Conservation (phyloP, 2,888 invertebrate species). For the Drosophila suboccidentalis region DNA sequence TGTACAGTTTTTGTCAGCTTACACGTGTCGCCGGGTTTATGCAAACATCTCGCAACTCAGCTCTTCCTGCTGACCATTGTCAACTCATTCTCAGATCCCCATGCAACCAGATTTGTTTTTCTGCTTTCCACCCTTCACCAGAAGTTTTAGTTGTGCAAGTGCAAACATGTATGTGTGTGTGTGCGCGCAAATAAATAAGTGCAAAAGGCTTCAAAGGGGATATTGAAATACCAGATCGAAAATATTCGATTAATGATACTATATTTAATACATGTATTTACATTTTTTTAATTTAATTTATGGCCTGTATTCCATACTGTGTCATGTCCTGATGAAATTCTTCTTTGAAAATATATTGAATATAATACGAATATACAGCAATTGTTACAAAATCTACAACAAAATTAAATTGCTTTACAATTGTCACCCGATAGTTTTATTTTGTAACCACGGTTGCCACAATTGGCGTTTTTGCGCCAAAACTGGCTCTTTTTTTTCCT, state of each 20-base stretch:
- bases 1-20: neutral
- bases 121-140: neutral
- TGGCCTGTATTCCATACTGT: too few species aligned
- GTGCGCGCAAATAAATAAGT: conserved; percentile 6
- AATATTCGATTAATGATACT: too few species aligned
- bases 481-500: too few species aligned
- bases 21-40: conserved; percentile 7
- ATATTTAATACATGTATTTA: too few species aligned
- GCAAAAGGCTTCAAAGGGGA: too few species aligned
- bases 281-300: too few species aligned
- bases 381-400: neutral
- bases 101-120: neutral
- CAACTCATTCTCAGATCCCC: conserved; percentile 8
- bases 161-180: conserved; percentile 15
- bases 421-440: too few species aligned
- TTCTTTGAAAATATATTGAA: too few species aligned
- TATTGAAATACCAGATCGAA: too few species aligned
- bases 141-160: conserved; percentile 10
- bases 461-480: too few species aligned
- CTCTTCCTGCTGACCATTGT: conserved; percentile 12
- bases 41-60: conserved; percentile 5
- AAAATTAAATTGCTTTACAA: neutral
- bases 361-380: neutral
- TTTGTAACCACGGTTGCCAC: too few species aligned
- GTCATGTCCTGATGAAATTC: too few species aligned